Conservation (phyloP, 2,797 vertebrate species). For the Sebastiscus tertius region DNA sequence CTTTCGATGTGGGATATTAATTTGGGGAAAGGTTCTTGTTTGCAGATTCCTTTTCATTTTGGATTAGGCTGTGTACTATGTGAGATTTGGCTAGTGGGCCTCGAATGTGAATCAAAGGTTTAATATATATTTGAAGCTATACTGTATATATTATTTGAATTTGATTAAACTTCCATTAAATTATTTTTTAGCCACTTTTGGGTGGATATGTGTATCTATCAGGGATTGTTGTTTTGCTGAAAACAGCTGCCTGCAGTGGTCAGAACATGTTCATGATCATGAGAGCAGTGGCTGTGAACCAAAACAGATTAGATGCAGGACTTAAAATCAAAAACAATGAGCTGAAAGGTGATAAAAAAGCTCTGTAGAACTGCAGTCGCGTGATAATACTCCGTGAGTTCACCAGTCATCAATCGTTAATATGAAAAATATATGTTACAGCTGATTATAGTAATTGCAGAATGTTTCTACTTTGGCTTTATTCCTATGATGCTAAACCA, state of each 20-base stretch:
- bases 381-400: background rate
- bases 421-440: too few species aligned
- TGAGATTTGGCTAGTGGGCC: background rate
- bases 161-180: too few species aligned
- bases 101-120: background rate
- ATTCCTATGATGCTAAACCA: too few species aligned
- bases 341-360: background rate
- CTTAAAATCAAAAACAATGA: background rate
- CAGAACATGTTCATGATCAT: too few species aligned
- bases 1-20: slow-evolving; percentile 24
- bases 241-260: too few species aligned
- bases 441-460: too few species aligned
- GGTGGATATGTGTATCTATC: background rate
- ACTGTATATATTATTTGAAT: background rate
- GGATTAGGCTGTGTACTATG: background rate
- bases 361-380: background rate
- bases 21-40: background rate
- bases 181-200: background rate
- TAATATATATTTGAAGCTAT: background rate
- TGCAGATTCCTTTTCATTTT: slow-evolving; percentile 15
- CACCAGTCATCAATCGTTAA: too few species aligned
- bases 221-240: too few species aligned
- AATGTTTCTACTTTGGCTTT: too few species aligned
- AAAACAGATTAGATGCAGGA: background rate
- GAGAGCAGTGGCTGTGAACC: background rate